Base-by-base conservation (phyloP, 2,888 invertebrate genomes). In the Drosophila quinaria region DNA sequence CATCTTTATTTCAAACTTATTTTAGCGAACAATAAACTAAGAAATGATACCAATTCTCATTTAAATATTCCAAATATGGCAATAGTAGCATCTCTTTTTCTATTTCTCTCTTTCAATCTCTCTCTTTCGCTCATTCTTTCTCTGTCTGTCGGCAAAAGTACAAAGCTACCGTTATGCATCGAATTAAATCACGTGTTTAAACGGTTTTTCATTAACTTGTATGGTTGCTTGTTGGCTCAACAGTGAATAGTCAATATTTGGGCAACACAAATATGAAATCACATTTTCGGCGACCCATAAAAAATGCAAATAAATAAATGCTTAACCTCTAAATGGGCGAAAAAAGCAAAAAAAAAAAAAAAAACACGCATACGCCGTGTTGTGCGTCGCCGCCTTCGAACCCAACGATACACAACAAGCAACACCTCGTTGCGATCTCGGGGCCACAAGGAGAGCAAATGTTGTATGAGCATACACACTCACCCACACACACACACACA, bases 271-370 rank as follows among this genome's bases (percentile, higher is more conserved):
- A 82, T 79, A 81, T 61, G 51, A 80, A 80, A 87, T 79, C 87
- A 70, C 87, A 87, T 74, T 79, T 79, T 71, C 82, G 76, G 71
- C 80, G 84, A 84, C 89, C 84, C 84, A 84, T 87, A 76, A 84
- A 84, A 49, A 33, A 63, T 41, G 46, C 50, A 66, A 63, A 81
- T 80, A 85, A 85, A 89, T 85, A 89, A 69, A 73, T 66, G 69
- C 70, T 82, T 87, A 85, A 85, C 85, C 85, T 89, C 65, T 67
- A 87, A 84, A 82, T 54, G 59, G 68, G 52, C 42, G 50, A 76
- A 13, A 11, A 11, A 33, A 33, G 50, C 71, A 13, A 11, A 11
- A 33, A 33, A 33, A 3, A 33, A 10, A 33, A 1, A 33, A 50
- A 66, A 51, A 56, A 55, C 39, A 65, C 49, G 64, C 51, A 77